Evolutionary conservation across 2,888 invertebrate species (phyloP), one percentile per base, ranked within the genome.

Genomic region (Oscheius sp.): DNA sequence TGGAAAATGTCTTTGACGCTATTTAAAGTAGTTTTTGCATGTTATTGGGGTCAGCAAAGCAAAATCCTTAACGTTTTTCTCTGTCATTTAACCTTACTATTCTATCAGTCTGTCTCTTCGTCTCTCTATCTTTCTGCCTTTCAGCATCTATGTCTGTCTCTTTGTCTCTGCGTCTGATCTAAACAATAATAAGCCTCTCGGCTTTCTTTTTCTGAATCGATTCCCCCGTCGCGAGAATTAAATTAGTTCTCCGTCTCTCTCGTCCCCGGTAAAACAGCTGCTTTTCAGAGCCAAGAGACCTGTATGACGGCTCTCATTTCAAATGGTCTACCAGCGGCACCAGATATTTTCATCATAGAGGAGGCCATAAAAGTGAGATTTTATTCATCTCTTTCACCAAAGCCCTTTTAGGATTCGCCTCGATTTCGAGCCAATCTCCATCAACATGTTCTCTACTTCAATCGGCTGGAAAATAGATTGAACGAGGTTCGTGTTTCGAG

Each of bases 361-460:
- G 80, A 84, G 59, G 85, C 84, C 3, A 78, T 84, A 55, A 84
- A 85, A 70, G 84, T 74, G 5, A 32, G 62, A 21, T 62, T 70
- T 70, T 58, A 29, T n/a, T 10, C 13, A 62, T 29, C 10, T 60
- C 35, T 60, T 35, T 60, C 10, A 35, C 11, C 29, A 62, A 48
- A 33, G 7, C 29, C 11, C 37, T 73, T 76, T 21, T 66, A 80
- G 80, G 80, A 79, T 65, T 79, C 79, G 7, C 81, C 81, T 50
- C 55, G 74, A 33, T 82, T 82, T 48, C 82, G 82, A 32, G 76
- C 76, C 2, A 62, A 76, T 5, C 60, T 84, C 48, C 68, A 76
- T 4, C 79, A 81, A 57, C 84, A 84, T 70, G 62, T 73, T 11
- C 62, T 66, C 13, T 80, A 84, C 74, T 81, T 84, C 57, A 77